Base-by-base conservation (phyloP, 2,797 vertebrate genomes). In the Varecia variegata region DNA sequence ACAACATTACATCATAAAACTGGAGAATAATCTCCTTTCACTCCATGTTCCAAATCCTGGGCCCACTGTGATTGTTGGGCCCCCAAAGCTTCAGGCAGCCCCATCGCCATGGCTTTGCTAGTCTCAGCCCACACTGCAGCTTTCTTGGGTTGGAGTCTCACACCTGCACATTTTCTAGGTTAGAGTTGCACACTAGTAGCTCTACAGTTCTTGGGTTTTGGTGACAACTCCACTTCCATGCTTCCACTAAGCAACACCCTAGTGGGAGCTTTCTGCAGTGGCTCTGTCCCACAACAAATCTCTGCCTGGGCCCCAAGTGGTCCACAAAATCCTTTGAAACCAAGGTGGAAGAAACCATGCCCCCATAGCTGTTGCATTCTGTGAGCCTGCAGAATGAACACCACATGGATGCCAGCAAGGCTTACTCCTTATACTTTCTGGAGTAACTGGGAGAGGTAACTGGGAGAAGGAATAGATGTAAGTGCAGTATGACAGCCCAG, bases 241-340 rank as follows among this genome's bases (percentile, higher is more conserved):
- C 3, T 50, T 77, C 2, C n/a, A 17, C 0, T 35, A 79, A 30
- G 20, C 1, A 35, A 47, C 0, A 1, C 32, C 47, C 6, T 7
- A 12, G 17, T 4, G 32, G 73, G 32, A n/a, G 13, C 12, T 54
- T 21, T 79, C n/a, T 38, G 76, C 38, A 21, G 50, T 54, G 21
- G n/a, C 23, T 79, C 32, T 79, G n/a, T 35, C 50, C n/a, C 13
- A n/a, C 23, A 13, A 35, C n/a, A 17, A 79, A 50, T 79, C 50
- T 79, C 50, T 54, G 50, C n/a, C 76, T 79, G 76, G 18, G 50
- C 21, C 21, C 76, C 35, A 54, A 54, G 50, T 54, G 14, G n/a
- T 79, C n/a, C 14, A 23, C 13, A 38, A 17, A n/a, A 27, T 79
- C n/a, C 52, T 54, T 79, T 38, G n/a, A 79, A 79, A 54, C 54